Conservation (phyloP, 2,797 vertebrate species). For the Cyclura pinguis region DNA sequence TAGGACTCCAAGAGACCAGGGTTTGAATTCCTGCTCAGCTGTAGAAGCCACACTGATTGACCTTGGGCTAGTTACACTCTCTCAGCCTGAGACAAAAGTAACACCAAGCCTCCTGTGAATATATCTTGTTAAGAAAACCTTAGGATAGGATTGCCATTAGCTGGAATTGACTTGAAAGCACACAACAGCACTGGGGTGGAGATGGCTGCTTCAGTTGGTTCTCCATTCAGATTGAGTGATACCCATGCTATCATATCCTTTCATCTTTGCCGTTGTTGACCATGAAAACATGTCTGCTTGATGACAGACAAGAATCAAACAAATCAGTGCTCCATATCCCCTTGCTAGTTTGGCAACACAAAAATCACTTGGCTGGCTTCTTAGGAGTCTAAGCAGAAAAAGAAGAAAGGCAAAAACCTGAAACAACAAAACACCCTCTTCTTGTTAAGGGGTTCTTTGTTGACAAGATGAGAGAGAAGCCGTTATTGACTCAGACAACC, state of each 20-base stretch:
- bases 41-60: too few relatives aligned
- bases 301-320: background rate
- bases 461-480: conserved; percentile 2
- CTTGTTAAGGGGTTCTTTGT: background rate
- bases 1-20: too few relatives aligned
- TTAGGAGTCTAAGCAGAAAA: background rate
- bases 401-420: background rate
- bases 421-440: background rate
- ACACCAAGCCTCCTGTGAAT: too few relatives aligned
- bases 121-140: too few relatives aligned
- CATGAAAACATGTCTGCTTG: background rate
- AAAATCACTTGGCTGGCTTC: background rate
- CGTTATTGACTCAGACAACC: conserved; percentile 3
- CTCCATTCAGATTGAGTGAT: background rate
- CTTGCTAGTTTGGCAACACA: background rate
- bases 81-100: too few relatives aligned
- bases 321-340: background rate
- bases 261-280: background rate
- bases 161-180: too few relatives aligned
- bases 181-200: too few relatives aligned
- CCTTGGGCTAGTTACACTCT: too few relatives aligned
- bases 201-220: background rate
- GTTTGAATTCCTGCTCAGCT: too few relatives aligned
- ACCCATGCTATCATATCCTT: background rate
- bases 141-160: too few relatives aligned